Percentiles rank a stretch among this genome's conserved stretches.
phyloP scores from a whole-genome alignment of 2,888 invertebrate species.

The Germaria angustata region DNA sequence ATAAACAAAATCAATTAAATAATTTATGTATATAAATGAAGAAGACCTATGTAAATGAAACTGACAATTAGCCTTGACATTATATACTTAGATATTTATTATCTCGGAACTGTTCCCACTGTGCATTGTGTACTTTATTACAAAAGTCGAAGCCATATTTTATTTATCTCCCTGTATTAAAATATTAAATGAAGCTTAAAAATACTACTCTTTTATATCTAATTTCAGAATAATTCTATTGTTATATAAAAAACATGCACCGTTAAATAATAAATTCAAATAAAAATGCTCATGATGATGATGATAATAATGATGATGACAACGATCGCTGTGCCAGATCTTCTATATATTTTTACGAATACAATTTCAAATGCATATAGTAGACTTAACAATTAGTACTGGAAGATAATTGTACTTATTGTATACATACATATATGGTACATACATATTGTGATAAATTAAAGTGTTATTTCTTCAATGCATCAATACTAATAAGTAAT shows the following conservation, averaged over 20 bases:
- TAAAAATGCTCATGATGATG: not conserved
- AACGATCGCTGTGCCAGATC: slow-evolving; percentile 32
- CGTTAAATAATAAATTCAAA: not conserved
- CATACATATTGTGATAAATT: slow-evolving; percentile 40
- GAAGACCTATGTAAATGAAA: too few species aligned
- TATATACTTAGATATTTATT: too few species aligned
- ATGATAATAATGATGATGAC: not conserved
- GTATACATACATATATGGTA: not conserved
- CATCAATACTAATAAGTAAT: slow-evolving; percentile 9
- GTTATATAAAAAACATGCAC: not conserved
- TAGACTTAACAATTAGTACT: slow-evolving; percentile 34
- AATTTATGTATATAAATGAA: too few species aligned
- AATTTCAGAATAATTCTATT: slow-evolving; percentile 11
- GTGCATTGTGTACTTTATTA: too few species aligned
- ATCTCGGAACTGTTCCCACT: too few species aligned
- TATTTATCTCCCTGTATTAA: too few species aligned
- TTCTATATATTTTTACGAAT: slow-evolving; percentile 38
- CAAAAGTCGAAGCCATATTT: too few species aligned
- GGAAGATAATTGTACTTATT: slow-evolving; percentile 21
- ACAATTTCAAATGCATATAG: slow-evolving; percentile 22
- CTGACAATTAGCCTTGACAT: too few species aligned
- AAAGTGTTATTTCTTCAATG: slow-evolving; percentile 22
- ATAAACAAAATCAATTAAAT: too few species aligned
- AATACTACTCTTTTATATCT: not conserved
- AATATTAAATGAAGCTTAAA: too few species aligned